Evolutionary conservation across 1,140 invertebrate species (phyloP), one percentile per base, ranked within the genome.

Genomic region (Elymnias hypermnestra): DNA sequence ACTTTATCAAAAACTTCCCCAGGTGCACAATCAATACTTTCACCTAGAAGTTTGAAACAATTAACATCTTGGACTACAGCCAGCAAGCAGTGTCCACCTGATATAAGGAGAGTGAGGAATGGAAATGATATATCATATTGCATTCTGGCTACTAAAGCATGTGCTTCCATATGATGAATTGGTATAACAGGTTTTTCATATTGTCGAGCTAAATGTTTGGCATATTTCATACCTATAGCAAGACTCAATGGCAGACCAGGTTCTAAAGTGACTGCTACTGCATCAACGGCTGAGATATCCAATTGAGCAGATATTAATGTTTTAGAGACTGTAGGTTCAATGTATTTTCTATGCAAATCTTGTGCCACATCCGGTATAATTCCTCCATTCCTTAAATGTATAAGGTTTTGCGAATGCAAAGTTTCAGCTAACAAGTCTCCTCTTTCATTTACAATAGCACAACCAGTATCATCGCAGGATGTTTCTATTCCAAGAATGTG

Each of bases 101-200:
- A 98, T 51, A 97, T 92, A 1, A 99, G 83, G 7, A 98, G 77
- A 7, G 94, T 94, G 23, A 99, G 83, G 87, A 94, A 98, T 42
- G 98, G 98, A 88, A 96, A 99, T 37, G 91, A 73, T 31, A 98
- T 87, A 36, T 57, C 45, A 55, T 81, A 49, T 45, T 89, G 73
- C 72, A 98, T 93, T 76, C 97, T 88, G 5, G 89, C 91, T 21
- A 93, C 96, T 37, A 99, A 79, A 13, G 97, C 97, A 89, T 99
- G 98, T 2, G 97, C 97, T 89, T 99, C 92, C 98, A 99, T 99
- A 59, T 99, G 98, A 87, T 99, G 97, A 63, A 99, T 95, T 0
- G 97, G 96, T 69, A 99, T 96, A 48, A 99, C 88, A 1, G 97
- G 97, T 82, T 95, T 96, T 0, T 91, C 89, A 59, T 89, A 88